Percentiles rank a stretch among this genome's conserved stretches.
phyloP scores from a whole-genome alignment of 2,113 vertebrate genomes.

The Scalopus aquaticus region DNA sequence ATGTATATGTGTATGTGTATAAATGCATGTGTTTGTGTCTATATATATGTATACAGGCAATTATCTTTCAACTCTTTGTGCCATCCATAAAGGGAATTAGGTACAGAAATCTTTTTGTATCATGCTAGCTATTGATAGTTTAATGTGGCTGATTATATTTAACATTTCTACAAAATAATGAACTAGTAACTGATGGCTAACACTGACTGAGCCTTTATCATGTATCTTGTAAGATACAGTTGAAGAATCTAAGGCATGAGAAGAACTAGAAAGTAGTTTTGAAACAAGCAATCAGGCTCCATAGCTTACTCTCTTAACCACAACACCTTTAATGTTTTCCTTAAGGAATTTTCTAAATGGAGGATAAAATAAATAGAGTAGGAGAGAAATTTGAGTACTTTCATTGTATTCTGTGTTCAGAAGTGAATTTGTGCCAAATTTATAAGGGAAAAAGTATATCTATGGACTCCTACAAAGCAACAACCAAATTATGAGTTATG shows the following conservation, averaged over 20 bases:
- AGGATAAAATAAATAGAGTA: not conserved
- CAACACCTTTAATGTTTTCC: not conserved
- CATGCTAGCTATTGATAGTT: not conserved
- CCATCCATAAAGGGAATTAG: not conserved
- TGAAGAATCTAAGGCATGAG: not conserved
- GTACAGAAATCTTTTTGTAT: not conserved
- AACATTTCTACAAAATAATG: conserved; percentile 18
- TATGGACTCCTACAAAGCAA: not conserved
- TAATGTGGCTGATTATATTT: not conserved
- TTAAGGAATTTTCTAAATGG: not conserved
- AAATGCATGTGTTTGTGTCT: no score
- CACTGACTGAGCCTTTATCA: not conserved
- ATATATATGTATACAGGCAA: no score
- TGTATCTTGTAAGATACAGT: not conserved
- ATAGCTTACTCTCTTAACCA: not conserved
- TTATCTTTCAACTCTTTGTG: not conserved
- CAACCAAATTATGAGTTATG: not conserved
- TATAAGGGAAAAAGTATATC: not conserved
- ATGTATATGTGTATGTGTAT: no score
- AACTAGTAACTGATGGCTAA: not conserved
- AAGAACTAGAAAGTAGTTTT: not conserved
- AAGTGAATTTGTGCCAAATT: not conserved
- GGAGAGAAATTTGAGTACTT: not conserved
- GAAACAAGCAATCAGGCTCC: not conserved
- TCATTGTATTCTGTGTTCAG: not conserved